Evolutionary conservation across 2,888 invertebrate species (phyloP).

Genomic region (Cremastinae sp.): DNA sequence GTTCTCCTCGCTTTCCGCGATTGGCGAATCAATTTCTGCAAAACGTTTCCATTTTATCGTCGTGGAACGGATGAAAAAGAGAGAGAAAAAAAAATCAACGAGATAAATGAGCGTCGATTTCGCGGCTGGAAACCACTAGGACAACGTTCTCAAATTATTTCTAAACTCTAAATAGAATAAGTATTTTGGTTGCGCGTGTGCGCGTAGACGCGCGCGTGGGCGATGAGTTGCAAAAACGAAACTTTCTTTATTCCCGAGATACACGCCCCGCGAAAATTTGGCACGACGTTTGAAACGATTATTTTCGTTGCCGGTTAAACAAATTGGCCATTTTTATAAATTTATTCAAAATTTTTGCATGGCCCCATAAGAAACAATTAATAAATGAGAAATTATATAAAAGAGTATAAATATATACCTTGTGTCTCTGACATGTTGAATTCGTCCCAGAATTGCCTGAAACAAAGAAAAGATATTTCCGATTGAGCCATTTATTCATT

Average conservation of each 20-base stretch:
- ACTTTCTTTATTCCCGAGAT: slow-evolving; percentile 2
- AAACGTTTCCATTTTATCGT: slow-evolving; percentile 10
- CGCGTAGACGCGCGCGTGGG: neutral
- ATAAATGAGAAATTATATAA: too few relatives aligned
- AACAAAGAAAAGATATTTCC: slow-evolving; percentile 48
- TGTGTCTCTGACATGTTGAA: slow-evolving; percentile 76
- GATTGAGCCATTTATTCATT: too few relatives aligned
- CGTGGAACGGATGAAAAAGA: too few relatives aligned
- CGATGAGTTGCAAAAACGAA: slow-evolving; percentile 15
- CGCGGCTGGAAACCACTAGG: too few relatives aligned
- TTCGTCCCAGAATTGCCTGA: slow-evolving; percentile 60
- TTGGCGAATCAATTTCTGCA: slow-evolving; percentile 53
- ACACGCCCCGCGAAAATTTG: slow-evolving; percentile 17
- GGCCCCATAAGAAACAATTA: too few relatives aligned
- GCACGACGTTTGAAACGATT: slow-evolving; percentile 32
- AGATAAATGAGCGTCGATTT: too few relatives aligned
- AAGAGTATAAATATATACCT: slow-evolving; percentile 69
- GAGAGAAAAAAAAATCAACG: too few relatives aligned
- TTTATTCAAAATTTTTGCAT: slow-evolving; percentile 1
- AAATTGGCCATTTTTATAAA: slow-evolving; percentile 1
- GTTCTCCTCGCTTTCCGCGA: slow-evolving; percentile 64
- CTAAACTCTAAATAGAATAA: slow-evolving; percentile 8
- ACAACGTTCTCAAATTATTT: slow-evolving; percentile 3
- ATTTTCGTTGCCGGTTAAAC: slow-evolving; percentile 22
- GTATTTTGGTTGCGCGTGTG: neutral